phyloP scores from a whole-genome alignment of 2,113 vertebrate genomes.

The Triplophysa dalaica region DNA sequence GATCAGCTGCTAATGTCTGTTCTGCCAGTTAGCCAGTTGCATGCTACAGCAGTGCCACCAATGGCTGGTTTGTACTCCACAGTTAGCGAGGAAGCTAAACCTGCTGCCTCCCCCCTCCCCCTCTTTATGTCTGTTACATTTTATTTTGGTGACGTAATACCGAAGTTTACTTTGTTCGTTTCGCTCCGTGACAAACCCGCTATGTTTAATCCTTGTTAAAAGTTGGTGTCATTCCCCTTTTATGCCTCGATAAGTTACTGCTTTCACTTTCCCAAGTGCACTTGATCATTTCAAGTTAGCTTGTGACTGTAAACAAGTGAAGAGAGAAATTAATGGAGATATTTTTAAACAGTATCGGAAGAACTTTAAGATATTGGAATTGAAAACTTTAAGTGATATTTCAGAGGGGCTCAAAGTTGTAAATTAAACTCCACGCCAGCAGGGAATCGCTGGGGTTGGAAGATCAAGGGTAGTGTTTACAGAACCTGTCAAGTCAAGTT shows the following conservation, averaged over 20 bases:
- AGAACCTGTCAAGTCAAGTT: not conserved
- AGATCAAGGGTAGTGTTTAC: not conserved
- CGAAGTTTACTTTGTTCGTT: conserved; percentile 43
- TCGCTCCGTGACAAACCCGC: not conserved
- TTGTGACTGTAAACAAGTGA: conserved; percentile 18
- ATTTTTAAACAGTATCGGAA: not conserved
- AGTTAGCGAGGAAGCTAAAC: conserved; percentile 53
- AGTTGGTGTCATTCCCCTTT: conserved; percentile 22
- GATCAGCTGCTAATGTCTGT: conserved; percentile 67
- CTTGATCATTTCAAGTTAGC: conserved; percentile 41
- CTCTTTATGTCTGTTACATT: conserved; percentile 52
- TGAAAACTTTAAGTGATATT: not conserved
- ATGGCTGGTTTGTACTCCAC: conserved; percentile 53
- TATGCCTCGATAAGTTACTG: conserved; percentile 12
- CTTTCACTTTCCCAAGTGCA: conserved; percentile 53
- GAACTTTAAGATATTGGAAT: not conserved
- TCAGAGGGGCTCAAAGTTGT: not conserved
- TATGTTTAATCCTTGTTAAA: not conserved
- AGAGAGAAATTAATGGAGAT: not conserved
- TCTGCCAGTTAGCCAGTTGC: conserved; percentile 67
- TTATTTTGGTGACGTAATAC: conserved; percentile 53
- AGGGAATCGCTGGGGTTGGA: not conserved
- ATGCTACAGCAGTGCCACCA: conserved; percentile 61
- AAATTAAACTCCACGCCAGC: not conserved
- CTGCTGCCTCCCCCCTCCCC: conserved; percentile 36